Base-by-base conservation (phyloP, 2,797 vertebrate species). In the Arrhamphus sclerolepis region DNA sequence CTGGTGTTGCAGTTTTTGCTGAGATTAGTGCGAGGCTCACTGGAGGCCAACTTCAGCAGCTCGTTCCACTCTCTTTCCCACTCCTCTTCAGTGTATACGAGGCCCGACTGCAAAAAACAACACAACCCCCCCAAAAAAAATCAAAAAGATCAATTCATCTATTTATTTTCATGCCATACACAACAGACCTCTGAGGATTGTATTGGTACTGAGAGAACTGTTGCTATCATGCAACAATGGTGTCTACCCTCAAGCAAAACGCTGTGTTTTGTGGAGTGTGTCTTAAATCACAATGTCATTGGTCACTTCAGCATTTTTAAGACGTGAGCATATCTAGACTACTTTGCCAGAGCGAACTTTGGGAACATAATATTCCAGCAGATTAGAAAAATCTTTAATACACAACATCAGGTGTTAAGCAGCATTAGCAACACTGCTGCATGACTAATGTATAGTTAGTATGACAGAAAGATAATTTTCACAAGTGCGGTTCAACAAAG, bases 51-150 rank as follows among this genome's bases (percentile, higher is more conserved):
- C 89, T 98, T 98, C 43, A 99, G 92, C 82, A 99, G 92, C 83
- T 99, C 97, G 0, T 94, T 97, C 97, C 97, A 99, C 80, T 99
- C 97, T 9, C 94, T 90, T 78, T 98, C 97, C 97, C 97, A 99
- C 62, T 99, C 97, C 60, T 98, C 96, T 79, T 98, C 97, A 0
- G 97, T 98, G 82, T 98, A 99, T 80, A 99, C 94, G 89, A 99
- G 84, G 34, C 97, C 97, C 41, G 97, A 99, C 97, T 99, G 83
- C 66, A 84, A 46, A 21, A 2, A 78, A 21, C 14, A 29, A 26
- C 21, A 14, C 59, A 1, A 13, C 34, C 41, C 61, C 61, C 38
- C 58, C 14, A 62, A 8, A 73, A 29, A 16, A 34, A 34, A 29
- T 2, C 2, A 10, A 34, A 34, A 34, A 10, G 9, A 34, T 2